A percentile compares a stretch with the other conserved stretches of the same genome.
Evolutionary conservation across 1,140 invertebrate species (phyloP).

Genomic region (Monomorium pharaonis): DNA sequence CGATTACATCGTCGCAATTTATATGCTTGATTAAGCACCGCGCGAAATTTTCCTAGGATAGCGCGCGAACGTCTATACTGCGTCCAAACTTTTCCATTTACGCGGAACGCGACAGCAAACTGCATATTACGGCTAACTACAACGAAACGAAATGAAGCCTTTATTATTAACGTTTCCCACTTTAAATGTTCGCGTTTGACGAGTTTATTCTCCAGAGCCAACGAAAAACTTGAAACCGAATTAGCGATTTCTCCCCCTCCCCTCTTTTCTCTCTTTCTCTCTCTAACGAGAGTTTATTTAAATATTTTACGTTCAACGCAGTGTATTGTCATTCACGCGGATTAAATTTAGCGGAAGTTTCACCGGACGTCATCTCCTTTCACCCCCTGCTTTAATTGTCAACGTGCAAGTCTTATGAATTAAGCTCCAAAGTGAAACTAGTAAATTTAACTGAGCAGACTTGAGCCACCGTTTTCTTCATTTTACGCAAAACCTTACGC

Average conservation of each 20-base stretch:
- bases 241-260: not conserved
- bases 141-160: conserved; percentile 9
- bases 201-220: not conserved
- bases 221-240: conserved; percentile 5
- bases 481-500: not conserved
- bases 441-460: not conserved
- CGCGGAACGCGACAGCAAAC: conserved; percentile 10
- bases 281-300: conserved; percentile 14
- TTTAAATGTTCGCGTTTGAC: conserved; percentile 2
- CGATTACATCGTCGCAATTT: conserved; percentile 13
- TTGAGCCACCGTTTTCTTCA: not conserved
- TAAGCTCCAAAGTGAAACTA: not conserved
- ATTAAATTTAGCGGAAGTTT: conserved; percentile 11
- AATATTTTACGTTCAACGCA: not conserved
- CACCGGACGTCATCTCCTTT: not conserved
- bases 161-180: conserved; percentile 32
- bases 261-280: not conserved
- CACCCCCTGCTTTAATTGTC: not conserved
- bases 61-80: not conserved
- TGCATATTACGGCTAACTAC: conserved; percentile 16
- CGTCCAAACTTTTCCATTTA: conserved; percentile 23
- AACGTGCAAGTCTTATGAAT: not conserved
- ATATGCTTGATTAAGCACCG: not conserved
- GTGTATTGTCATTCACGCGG: not conserved
- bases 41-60: conserved; percentile 2